Conservation (phyloP, 2,888 invertebrate genomes). For the Diplolepis rosae region DNA sequence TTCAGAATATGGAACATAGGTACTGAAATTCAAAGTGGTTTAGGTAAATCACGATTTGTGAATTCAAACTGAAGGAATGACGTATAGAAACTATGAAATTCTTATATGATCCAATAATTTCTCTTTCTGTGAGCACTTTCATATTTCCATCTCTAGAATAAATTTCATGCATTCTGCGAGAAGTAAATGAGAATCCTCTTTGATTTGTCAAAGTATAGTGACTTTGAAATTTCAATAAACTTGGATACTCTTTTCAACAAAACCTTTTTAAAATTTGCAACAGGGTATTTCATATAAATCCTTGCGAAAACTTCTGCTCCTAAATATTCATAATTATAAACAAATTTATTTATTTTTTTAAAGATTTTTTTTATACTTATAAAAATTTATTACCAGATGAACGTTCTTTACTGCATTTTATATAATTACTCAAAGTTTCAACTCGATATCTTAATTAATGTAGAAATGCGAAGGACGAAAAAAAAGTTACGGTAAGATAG, state of each 20-base stretch:
- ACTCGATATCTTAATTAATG: no score
- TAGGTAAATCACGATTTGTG: constrained; percentile 12
- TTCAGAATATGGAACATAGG: not conserved
- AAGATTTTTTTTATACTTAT: no score
- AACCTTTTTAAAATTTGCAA: no score
- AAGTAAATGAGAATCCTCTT: not conserved
- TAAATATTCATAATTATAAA: no score
- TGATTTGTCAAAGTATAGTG: not conserved
- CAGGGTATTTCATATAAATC: no score
- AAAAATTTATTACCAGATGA: no score
- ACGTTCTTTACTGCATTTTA: no score
- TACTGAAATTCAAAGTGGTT: not conserved
- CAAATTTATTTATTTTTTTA: no score
- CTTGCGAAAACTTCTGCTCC: no score
- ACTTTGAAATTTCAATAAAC: not conserved
- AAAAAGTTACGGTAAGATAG: no score
- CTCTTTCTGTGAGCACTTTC: not conserved
- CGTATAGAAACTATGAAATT: constrained; percentile 11
- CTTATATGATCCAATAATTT: not conserved
- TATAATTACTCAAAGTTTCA: no score
- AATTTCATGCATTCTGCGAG: not conserved
- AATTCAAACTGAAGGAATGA: not conserved
- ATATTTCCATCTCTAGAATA: not conserved
- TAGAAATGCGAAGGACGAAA: no score
- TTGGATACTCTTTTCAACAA: not conserved